These are phyloP conservation scores for Xanthorhoe spadicearia DNA, from an alignment of 2,888 invertebrate species.

Conservation along the genomic window DNA sequence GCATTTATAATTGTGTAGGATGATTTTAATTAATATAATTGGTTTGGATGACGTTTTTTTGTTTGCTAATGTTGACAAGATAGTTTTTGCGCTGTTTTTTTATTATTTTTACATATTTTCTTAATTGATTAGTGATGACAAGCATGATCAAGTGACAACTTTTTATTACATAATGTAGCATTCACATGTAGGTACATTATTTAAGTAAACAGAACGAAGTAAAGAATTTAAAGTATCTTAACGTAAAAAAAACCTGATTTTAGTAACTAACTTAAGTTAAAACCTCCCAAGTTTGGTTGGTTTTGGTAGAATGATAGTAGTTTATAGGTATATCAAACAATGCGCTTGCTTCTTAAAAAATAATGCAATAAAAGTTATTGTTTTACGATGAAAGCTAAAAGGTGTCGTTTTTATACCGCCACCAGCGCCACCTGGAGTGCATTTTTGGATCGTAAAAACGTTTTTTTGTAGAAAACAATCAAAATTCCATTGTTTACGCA, in stretches of 20 bases:
- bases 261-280: too few species aligned
- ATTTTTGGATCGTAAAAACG: slow-evolving; percentile 56
- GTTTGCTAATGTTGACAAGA: neutral
- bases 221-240: slow-evolving; percentile 8
- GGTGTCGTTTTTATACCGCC: slow-evolving; percentile 62
- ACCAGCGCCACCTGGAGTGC: slow-evolving; percentile 72
- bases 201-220: neutral
- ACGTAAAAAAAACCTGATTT: too few species aligned
- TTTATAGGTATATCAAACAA: slow-evolving; percentile 15
- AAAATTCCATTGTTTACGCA: slow-evolving; percentile 58
- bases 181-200: neutral
- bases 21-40: too few species aligned
- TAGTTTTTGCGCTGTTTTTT: neutral
- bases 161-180: too few species aligned
- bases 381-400: slow-evolving; percentile 56
- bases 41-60: neutral
- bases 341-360: slow-evolving; percentile 25
- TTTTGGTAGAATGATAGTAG: too few species aligned
- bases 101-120: too few species aligned
- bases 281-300: too few species aligned
- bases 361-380: slow-evolving; percentile 52
- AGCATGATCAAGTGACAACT: neutral
- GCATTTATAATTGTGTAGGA: too few species aligned
- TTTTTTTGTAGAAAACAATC: slow-evolving; percentile 52
- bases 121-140: neutral